A percentile compares a stretch with the other conserved stretches of the same genome.
These are phyloP conservation scores for Yponomeuta sedellus DNA, from an alignment of 2,888 invertebrate genomes.

Conservation along the genomic window DNA sequence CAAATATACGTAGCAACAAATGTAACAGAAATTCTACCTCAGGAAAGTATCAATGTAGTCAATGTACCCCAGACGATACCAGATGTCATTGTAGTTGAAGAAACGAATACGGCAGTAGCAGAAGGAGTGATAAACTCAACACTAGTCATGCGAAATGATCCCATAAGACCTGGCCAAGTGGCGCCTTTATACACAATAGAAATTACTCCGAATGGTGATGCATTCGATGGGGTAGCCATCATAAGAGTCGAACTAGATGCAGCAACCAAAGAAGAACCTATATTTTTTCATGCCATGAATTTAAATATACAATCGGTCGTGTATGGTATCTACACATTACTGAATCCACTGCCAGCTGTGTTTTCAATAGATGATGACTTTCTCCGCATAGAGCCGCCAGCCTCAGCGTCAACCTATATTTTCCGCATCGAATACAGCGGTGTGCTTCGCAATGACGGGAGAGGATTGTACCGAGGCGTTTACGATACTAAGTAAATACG, in stretches of 20 bases:
- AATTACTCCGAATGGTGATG: conserved; percentile 34
- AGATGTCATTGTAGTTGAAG: background rate
- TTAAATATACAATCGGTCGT: conserved; percentile 34
- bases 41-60: background rate
- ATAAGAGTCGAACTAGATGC: conserved; percentile 31
- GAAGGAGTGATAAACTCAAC: background rate
- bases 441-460: conserved; percentile 28
- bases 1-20: background rate
- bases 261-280: conserved; percentile 33
- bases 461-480: conserved; percentile 38
- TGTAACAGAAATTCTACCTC: background rate
- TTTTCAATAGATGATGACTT: conserved; percentile 28
- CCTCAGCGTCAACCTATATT: conserved; percentile 29
- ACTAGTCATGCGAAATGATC: conserved; percentile 23
- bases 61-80: background rate
- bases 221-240: conserved; percentile 39
- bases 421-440: conserved; percentile 46
- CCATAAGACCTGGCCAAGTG: conserved; percentile 40
- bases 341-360: conserved; percentile 27
- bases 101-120: background rate
- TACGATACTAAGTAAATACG: conserved; percentile 31
- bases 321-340: conserved; percentile 34
- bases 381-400: conserved; percentile 34
- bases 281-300: conserved; percentile 34
- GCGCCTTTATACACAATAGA: conserved; percentile 35